These are phyloP conservation scores for Parelbella ahira DNA, from an alignment of 2,888 invertebrate species.

Conservation along the genomic window DNA sequence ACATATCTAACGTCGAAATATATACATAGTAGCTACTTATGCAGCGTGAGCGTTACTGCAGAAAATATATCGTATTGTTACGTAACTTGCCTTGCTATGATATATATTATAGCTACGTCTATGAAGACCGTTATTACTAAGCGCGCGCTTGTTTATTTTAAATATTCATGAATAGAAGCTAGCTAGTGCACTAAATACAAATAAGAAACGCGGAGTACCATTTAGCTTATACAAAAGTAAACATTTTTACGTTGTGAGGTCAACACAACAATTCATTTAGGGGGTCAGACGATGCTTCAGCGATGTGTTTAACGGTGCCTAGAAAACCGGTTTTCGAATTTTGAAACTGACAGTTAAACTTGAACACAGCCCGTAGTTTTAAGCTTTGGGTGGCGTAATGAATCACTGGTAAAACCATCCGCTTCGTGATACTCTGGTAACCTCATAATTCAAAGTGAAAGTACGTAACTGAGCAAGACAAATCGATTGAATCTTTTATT, in stretches of 20 bases:
- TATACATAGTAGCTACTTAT: too few species aligned
- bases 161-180: constrained; percentile 27
- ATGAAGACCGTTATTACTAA: constrained; percentile 28
- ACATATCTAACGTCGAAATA: too few species aligned
- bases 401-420: constrained; percentile 32
- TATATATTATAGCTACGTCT: too few species aligned
- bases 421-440: constrained; percentile 37
- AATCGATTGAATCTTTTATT: constrained; percentile 35
- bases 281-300: constrained; percentile 57
- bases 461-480: constrained; percentile 38
- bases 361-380: constrained; percentile 2
- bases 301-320: constrained; percentile 64
- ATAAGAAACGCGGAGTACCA: constrained; percentile 29
- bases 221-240: constrained; percentile 51
- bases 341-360: constrained; percentile 14
- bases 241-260: constrained; percentile 38
- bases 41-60: too few species aligned
- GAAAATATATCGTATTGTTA: too few species aligned
- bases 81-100: too few species aligned
- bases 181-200: constrained; percentile 24
- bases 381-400: constrained; percentile 20
- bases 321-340: constrained; percentile 48
- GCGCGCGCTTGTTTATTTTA: constrained; percentile 29
- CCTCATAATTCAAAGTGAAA: constrained; percentile 54
- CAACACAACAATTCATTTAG: constrained; percentile 48